Evolutionary conservation across 1,140 invertebrate species (phyloP).

Genomic region (Cotesia typhae): DNA sequence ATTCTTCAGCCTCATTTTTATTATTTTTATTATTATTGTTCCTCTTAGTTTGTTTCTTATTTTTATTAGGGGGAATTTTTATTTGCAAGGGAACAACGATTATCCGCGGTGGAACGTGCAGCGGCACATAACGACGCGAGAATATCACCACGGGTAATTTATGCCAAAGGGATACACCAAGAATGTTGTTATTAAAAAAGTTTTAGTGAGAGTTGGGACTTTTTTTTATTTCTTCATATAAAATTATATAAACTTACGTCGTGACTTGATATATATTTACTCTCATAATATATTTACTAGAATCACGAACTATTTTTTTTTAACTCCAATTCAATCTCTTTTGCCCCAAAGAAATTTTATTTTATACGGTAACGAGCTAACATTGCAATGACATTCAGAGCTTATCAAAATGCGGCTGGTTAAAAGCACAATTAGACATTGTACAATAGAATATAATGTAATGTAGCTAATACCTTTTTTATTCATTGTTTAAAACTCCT

Average conservation of each 20-base stretch:
- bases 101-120: constrained; percentile 22
- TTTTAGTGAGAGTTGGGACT: not conserved
- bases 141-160: constrained; percentile 22
- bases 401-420: too few relatives aligned
- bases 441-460: not conserved
- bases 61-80: constrained; percentile 3
- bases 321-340: too few relatives aligned
- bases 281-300: too few relatives aligned
- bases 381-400: too few relatives aligned
- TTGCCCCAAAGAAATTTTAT: too few relatives aligned
- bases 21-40: not conserved
- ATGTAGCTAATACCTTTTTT: not conserved
- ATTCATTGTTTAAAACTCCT: not conserved
- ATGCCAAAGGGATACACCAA: constrained; percentile 20
- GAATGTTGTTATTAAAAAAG: constrained; percentile 22
- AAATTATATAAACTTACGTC: constrained; percentile 18
- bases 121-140: constrained; percentile 24
- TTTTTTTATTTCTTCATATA: not conserved
- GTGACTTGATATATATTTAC: not conserved
- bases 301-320: too few relatives aligned
- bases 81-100: constrained; percentile 9
- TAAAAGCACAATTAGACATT: too few relatives aligned
- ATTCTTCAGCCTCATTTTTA: not conserved
- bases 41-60: constrained; percentile 15
- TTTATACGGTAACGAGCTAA: too few relatives aligned